Conservation (phyloP, 1,140 invertebrate genomes). For the Megalonaias nervosa region DNA sequence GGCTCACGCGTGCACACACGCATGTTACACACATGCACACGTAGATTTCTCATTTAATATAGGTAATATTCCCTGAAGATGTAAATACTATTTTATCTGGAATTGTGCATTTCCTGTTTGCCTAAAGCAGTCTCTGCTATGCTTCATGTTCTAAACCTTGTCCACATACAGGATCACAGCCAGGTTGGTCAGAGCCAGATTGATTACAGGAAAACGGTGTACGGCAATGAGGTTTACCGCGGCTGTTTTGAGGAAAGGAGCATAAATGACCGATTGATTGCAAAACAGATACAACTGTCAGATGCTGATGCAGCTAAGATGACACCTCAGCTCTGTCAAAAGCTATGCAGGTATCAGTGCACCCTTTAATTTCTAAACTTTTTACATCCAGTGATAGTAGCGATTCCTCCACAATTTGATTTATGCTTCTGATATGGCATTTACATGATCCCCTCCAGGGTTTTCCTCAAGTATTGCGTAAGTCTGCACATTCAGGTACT, state of each 20-base stretch:
- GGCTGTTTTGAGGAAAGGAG: constrained; percentile 49
- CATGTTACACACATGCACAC: no score
- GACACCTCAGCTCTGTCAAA: constrained; percentile 47
- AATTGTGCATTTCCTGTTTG: no score
- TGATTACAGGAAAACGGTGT: constrained; percentile 29
- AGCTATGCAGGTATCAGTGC: constrained; percentile 42
- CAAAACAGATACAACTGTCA: constrained; percentile 15
- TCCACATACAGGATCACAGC: constrained; percentile 45
- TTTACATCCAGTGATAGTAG: neutral
- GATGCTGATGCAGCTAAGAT: constrained; percentile 16
- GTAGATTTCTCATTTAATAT: no score
- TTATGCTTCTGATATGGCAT: neutral
- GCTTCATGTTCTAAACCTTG: neutral
- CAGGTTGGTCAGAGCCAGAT: constrained; percentile 49
- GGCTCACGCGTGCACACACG: no score
- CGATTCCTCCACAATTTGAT: neutral
- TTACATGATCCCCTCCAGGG: neutral
- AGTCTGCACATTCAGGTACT: no score
- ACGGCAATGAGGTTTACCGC: constrained; percentile 54
- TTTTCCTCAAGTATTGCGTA: no score
- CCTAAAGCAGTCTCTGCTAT: no score
- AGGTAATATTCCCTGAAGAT: no score
- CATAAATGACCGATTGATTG: constrained; percentile 28
- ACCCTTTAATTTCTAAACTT: no score
- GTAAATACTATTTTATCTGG: no score